Evolutionary conservation across 2,888 invertebrate genomes (phyloP).

Genomic region (Ctena decussata): DNA sequence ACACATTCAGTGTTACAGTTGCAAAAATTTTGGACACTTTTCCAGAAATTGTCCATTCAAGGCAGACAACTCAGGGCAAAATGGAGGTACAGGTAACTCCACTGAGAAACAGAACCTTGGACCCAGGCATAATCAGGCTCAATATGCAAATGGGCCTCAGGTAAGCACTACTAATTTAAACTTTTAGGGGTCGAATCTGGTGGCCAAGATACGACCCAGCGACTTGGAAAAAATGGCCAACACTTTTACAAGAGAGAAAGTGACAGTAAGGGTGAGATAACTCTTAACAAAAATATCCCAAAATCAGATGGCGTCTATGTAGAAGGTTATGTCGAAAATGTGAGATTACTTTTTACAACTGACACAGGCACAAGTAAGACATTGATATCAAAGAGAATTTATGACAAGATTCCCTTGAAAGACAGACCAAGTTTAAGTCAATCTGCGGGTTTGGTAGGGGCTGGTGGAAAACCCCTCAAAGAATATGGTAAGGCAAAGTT

Average conservation of each 20-base stretch:
- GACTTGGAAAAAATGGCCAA: not conserved
- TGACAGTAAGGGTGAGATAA: no score
- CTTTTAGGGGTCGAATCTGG: constrained; percentile 1
- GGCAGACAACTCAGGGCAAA: not conserved
- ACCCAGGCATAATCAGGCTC: no score
- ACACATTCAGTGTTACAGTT: not conserved
- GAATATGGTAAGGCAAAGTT: no score
- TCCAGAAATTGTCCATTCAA: not conserved
- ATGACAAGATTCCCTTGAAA: not conserved
- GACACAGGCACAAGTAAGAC: no score
- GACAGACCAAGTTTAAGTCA: no score
- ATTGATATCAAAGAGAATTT: not conserved
- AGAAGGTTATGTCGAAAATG: not conserved
- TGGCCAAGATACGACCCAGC: not conserved
- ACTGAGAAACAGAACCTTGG: not conserved
- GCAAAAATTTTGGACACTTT: not conserved
- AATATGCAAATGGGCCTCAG: not conserved
- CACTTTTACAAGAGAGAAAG: no score
- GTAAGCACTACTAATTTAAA: not conserved
- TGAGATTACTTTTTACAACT: not conserved
- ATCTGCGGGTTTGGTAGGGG: not conserved
- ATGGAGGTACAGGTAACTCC: not conserved
- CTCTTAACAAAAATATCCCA: not conserved
- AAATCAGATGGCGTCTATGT: not conserved
- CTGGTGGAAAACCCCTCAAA: not conserved